Conservation (phyloP, 2,797 vertebrate species). For the Poecile montanus region DNA sequence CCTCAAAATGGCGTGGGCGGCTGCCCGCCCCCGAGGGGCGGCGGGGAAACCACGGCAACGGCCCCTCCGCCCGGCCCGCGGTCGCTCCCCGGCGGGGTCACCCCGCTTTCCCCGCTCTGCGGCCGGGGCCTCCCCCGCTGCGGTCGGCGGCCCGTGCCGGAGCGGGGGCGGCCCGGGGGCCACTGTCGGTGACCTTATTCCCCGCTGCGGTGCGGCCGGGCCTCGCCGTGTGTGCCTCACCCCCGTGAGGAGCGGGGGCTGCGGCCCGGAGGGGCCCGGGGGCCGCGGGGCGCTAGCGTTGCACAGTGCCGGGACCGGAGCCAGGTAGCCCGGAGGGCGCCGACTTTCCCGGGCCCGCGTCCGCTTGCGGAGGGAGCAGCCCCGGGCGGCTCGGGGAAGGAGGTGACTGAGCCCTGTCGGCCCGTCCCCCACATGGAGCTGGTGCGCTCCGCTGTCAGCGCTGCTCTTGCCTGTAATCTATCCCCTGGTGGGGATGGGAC, state of each 20-base stretch:
- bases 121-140: neutral
- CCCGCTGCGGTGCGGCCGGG: neutral
- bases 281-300: neutral
- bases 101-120: neutral
- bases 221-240: neutral
- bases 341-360: neutral
- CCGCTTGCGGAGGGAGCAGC: neutral
- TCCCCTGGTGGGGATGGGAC: neutral
- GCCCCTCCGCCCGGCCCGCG: neutral
- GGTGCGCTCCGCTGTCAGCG: neutral
- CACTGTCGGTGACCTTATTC: neutral
- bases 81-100: neutral
- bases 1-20: constrained; percentile 35
- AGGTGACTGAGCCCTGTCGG: fast-evolving
- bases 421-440: neutral
- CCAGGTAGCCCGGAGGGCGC: neutral
- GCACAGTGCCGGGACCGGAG: neutral
- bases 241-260: neutral
- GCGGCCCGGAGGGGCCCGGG: neutral
- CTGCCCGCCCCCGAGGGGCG: neutral
- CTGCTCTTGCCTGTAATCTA: neutral
- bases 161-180: neutral
- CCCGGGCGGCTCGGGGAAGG: neutral
- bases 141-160: neutral
- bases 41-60: neutral